Evolutionary conservation across 2,888 invertebrate genomes (phyloP).

Genomic region (Megaustenia siamemsis): DNA sequence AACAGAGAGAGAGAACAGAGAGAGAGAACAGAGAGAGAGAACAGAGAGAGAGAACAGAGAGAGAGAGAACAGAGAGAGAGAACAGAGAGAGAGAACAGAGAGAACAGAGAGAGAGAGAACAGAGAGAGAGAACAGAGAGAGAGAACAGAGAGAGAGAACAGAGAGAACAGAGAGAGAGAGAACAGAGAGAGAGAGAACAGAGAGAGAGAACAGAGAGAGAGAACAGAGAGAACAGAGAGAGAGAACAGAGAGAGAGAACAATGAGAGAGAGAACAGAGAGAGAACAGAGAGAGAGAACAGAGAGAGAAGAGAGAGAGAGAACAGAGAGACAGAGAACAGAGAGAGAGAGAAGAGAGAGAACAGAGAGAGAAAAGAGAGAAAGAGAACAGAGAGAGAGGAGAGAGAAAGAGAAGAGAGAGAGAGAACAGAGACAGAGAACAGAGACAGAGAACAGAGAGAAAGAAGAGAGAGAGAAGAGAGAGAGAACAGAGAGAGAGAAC

Average conservation of each 20-base stretch:
- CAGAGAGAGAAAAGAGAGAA: not conserved
- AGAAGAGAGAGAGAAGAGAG: too few relatives aligned
- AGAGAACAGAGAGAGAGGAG: not conserved
- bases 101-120: conserved; percentile 11
- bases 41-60: not conserved
- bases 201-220: not conserved
- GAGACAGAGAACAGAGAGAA: too few relatives aligned
- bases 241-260: not conserved
- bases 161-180: not conserved
- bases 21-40: not conserved
- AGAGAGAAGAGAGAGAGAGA: not conserved
- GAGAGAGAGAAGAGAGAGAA: not conserved
- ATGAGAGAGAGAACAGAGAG: not conserved
- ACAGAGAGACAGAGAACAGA: not conserved
- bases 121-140: conserved; percentile 35
- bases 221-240: not conserved
- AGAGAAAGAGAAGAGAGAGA: not conserved
- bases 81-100: conserved; percentile 2
- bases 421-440: not conserved
- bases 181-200: not conserved
- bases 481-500: too few relatives aligned
- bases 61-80: conserved; percentile 11
- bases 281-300: not conserved
- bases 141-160: conserved; percentile 15
- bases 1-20: conserved; percentile 23